These are phyloP conservation scores for Bombycilla garrulus DNA, from an alignment of 2,113 vertebrate species.

Conservation along the genomic window DNA sequence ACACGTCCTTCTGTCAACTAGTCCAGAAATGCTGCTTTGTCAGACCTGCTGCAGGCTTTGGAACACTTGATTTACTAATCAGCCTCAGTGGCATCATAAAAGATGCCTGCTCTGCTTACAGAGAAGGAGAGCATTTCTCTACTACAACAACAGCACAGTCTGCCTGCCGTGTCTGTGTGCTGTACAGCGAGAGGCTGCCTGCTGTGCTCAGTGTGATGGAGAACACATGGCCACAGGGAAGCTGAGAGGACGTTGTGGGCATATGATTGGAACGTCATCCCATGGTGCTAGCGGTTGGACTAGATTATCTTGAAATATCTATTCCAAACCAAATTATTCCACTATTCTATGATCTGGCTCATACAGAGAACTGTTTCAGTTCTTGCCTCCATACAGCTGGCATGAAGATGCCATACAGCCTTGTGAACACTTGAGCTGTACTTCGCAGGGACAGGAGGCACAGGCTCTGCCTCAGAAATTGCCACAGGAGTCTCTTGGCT, in stretches of 20 bases:
- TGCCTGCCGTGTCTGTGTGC: background rate
- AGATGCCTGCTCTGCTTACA: background rate
- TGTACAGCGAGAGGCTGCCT: background rate
- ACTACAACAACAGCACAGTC: background rate
- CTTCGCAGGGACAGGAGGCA: too few relatives aligned
- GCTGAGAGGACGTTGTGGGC: background rate
- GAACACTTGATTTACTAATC: background rate
- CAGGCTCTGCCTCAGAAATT: background rate
- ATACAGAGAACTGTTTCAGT: fast-evolving
- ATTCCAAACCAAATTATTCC: background rate
- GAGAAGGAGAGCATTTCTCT: background rate
- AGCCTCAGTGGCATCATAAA: background rate
- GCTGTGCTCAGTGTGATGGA: too few relatives aligned
- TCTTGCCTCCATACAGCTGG: background rate
- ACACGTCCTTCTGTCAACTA: background rate
- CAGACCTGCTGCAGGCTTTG: background rate
- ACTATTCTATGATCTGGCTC: background rate
- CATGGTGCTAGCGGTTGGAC: background rate
- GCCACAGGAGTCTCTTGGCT: background rate
- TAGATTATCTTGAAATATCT: background rate
- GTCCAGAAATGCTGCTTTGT: background rate
- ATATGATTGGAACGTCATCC: background rate
- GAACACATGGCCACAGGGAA: background rate
- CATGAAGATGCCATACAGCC: background rate
- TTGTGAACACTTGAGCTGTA: background rate